Evolutionary conservation across 1,140 invertebrate species (phyloP).

Genomic region (Dreissena polymorpha): DNA sequence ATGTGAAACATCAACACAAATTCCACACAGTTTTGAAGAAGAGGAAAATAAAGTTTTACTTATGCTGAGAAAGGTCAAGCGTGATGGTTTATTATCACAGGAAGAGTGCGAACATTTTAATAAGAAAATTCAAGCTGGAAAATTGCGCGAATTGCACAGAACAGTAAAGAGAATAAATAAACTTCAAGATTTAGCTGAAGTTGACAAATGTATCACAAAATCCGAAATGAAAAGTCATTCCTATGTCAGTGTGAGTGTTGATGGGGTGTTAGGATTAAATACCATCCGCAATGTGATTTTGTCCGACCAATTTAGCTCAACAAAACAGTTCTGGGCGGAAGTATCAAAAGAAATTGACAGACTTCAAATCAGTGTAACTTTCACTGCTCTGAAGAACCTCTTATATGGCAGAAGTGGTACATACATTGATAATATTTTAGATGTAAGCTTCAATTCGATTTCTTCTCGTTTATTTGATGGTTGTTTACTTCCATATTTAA

Average conservation of each 20-base stretch:
- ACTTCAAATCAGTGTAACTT: neutral
- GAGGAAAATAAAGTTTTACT: neutral
- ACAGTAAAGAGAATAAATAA: neutral
- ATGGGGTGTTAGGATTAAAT: neutral
- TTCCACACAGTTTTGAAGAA: neutral
- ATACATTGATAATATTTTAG: too few relatives aligned
- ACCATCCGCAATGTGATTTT: neutral
- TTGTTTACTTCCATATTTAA: too few relatives aligned
- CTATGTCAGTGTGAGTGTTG: neutral
- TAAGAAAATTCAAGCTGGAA: neutral
- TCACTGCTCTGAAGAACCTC: too few relatives aligned
- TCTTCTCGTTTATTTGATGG: too few relatives aligned
- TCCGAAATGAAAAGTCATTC: neutral
- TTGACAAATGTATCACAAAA: neutral
- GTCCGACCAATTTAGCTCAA: neutral
- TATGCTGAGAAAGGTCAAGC: neutral
- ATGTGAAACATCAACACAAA: neutral
- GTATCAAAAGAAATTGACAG: constrained; percentile 14
- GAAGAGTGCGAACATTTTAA: neutral
- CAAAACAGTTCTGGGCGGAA: constrained; percentile 27
- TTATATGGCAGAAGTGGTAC: too few relatives aligned
- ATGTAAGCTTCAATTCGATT: too few relatives aligned
- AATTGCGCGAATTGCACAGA: constrained; percentile 6
- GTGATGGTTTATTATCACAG: neutral
- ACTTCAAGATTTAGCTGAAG: neutral